Evolutionary conservation across 1,140 invertebrate genomes (phyloP).

Genomic region (Goniozus legneri): DNA sequence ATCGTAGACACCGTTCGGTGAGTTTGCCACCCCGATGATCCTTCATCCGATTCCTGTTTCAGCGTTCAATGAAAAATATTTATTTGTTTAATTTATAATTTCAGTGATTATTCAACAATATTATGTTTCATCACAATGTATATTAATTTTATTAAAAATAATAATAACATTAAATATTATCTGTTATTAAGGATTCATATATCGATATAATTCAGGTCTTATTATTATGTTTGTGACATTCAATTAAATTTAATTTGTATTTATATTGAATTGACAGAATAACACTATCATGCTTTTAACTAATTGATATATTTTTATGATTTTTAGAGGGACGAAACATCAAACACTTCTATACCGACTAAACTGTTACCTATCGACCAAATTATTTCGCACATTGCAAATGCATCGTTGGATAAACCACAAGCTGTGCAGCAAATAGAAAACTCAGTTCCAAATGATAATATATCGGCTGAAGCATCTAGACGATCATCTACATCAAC

Average conservation of each 20-base stretch:
- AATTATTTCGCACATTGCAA: constrained; percentile 48
- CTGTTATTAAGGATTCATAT: too few species aligned
- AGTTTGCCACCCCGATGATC: constrained; percentile 50
- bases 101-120: constrained; percentile 5
- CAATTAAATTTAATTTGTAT: too few species aligned
- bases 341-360: constrained; percentile 46
- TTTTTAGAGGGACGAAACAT: constrained; percentile 55
- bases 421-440: constrained; percentile 26
- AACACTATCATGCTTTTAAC: too few species aligned
- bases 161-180: too few species aligned
- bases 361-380: constrained; percentile 51
- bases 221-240: too few species aligned
- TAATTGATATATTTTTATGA: constrained; percentile 20
- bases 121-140: constrained; percentile 1
- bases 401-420: constrained; percentile 29
- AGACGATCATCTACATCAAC: constrained; percentile 49
- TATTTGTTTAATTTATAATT: constrained; percentile 9
- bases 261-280: too few species aligned
- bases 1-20: constrained; percentile 72
- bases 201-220: too few species aligned
- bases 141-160: too few species aligned
- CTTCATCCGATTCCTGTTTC: constrained; percentile 22
- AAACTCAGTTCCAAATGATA: constrained; percentile 25
- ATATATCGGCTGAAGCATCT: constrained; percentile 40
- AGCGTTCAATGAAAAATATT: constrained; percentile 9